Evolutionary conservation across 2,888 invertebrate species (phyloP).

Genomic region (Calephelis perditalis): DNA sequence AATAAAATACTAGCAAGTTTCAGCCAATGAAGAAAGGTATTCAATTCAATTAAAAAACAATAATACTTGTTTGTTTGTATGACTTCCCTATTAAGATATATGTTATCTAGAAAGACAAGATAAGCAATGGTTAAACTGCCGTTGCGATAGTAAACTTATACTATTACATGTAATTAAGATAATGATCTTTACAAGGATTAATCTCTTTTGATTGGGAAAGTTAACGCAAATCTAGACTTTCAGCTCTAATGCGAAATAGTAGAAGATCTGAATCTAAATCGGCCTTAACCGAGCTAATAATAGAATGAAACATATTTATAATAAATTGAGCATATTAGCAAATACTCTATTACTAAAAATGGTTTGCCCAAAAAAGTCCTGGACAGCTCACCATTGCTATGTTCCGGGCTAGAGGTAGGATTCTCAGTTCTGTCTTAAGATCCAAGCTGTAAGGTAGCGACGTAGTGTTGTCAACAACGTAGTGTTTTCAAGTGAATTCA

Average conservation of each 20-base stretch:
- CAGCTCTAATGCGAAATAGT: constrained; percentile 28
- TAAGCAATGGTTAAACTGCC: constrained; percentile 20
- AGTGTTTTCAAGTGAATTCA: no score
- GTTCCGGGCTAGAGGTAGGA: no score
- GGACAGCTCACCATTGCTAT: no score
- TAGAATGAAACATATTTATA: no score
- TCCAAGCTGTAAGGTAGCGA: no score
- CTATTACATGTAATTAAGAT: constrained; percentile 30
- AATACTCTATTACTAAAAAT: no score
- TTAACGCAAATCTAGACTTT: constrained; percentile 31
- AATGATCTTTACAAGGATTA: constrained; percentile 35
- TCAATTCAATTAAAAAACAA: neutral
- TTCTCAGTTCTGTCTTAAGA: no score
- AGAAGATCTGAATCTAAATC: no score
- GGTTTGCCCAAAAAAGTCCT: no score
- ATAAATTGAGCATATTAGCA: no score
- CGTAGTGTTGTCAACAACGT: no score
- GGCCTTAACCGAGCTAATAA: no score
- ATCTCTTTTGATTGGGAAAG: constrained; percentile 36
- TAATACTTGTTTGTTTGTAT: neutral
- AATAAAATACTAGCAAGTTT: neutral
- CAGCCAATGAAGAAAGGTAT: neutral
- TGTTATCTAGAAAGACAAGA: neutral
- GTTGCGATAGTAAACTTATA: constrained; percentile 29
- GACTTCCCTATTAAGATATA: constrained; percentile 1